Evolutionary conservation across 1,140 invertebrate genomes (phyloP).

Genomic region (Diploscapter pachys): DNA sequence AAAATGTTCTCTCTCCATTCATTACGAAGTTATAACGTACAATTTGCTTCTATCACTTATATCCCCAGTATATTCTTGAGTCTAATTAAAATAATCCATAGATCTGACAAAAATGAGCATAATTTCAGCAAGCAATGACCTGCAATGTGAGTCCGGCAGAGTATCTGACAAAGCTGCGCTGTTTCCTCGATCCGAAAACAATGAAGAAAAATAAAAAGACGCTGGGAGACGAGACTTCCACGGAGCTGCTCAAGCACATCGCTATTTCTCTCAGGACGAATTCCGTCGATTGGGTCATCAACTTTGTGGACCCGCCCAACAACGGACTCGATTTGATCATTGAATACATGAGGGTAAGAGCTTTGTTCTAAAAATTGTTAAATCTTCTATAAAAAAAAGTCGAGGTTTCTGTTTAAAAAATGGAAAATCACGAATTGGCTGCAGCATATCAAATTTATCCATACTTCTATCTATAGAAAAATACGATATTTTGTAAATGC

Average conservation of each 20-base stretch:
- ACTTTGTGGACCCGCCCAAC: conserved; percentile 92
- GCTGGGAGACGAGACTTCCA: conserved; percentile 92
- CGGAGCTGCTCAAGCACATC: conserved; percentile 91
- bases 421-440: neutral
- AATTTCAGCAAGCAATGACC: conserved; percentile 6
- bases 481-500: neutral
- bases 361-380: too few relatives aligned
- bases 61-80: too few relatives aligned
- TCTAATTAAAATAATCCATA: neutral
- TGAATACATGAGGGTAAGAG: conserved; percentile 70
- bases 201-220: conserved; percentile 82
- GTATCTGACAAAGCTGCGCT: conserved; percentile 54
- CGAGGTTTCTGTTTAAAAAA: neutral
- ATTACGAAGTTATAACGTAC: neutral
- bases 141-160: conserved; percentile 42
- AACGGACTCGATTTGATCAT: conserved; percentile 91
- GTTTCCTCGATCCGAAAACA: conserved; percentile 50
- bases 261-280: conserved; percentile 97
- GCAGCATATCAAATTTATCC: neutral
- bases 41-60: neutral
- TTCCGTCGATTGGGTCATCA: conserved; percentile 97
- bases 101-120: neutral
- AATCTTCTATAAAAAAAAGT: conserved; percentile 29
- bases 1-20: neutral
- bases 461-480: neutral